Evolutionary conservation across 2,888 invertebrate genomes (phyloP), one percentile per base, ranked within the genome.

Genomic region (Apocheima hispidaria): DNA sequence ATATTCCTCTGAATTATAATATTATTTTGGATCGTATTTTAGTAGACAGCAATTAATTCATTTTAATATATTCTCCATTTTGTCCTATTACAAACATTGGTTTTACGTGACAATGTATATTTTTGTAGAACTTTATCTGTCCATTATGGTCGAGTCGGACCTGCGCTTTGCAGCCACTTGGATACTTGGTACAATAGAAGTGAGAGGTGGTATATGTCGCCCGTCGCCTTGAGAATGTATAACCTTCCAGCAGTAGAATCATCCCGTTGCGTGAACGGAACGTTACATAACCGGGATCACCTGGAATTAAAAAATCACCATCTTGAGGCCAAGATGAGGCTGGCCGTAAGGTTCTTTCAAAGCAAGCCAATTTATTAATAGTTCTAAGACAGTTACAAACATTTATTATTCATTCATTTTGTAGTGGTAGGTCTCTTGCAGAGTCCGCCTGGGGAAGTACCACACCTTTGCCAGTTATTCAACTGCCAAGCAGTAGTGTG

Each of bases 131-230:
- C 2, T 2, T 18, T 21, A 60, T 44, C 6, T 6, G 10, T 21
- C 54, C 44, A 16, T 38, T n/a, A 1, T 36, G 6, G 26, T 46
- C 5, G 14, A 60, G 44, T 30, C 35, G 55, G 4, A 60, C 21
- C 16, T 20, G 41, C 9, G 55, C 55, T n/a, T 51, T 55, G 44
- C 60, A 51, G 0, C 55, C 33, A 4, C 9, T n/a, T 10, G 23
- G n/a, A 23, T 61, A 51, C 7, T 50, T 51, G 0, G 57, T 43
- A 20, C 57, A 58, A 30, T 58, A 58, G 28, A 40, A 57, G 1
- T 12, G n/a, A n/a, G n/a, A n/a, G n/a, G n/a, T n/a, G n/a, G n/a
- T n/a, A n/a, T 21, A 3, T 36, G n/a, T 50, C 9, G 9, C 0
- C 1, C 14, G 3, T n/a, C 35, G 41, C 18, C n/a, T 50, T 4